These are phyloP conservation scores for Taxidea taxus DNA, from an alignment of 2,113 vertebrate species.

Conservation along the genomic window DNA sequence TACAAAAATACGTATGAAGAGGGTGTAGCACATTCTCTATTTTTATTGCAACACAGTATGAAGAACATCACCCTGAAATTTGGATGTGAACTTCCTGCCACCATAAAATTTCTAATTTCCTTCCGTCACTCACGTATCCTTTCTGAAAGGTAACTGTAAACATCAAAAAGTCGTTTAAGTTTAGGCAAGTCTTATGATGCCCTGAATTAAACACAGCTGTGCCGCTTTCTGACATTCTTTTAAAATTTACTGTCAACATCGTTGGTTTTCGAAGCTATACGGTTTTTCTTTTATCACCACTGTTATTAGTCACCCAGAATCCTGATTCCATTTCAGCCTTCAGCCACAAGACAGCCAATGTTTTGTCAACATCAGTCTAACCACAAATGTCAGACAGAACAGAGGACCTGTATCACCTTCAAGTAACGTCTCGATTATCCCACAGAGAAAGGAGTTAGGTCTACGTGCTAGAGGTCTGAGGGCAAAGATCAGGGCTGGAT, in stretches of 20 bases:
- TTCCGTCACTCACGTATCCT: background rate
- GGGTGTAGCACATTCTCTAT: background rate
- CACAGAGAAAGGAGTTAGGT: background rate
- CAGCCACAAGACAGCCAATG: background rate
- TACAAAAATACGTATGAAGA: background rate
- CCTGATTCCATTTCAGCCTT: background rate
- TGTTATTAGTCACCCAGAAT: background rate
- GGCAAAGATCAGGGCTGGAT: background rate
- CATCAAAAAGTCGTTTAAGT: background rate
- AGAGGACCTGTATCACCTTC: background rate
- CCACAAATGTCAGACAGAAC: background rate
- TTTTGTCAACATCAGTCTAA: background rate
- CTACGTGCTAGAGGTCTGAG: background rate
- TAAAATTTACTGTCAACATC: background rate
- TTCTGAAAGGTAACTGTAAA: background rate
- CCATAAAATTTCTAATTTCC: background rate
- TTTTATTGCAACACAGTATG: background rate
- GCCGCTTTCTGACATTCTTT: background rate
- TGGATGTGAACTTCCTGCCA: background rate
- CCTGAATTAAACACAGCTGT: background rate
- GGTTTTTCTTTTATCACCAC: background rate
- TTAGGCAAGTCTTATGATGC: background rate
- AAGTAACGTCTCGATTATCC: background rate
- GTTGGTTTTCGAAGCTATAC: background rate
- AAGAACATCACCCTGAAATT: background rate